Evolutionary conservation across 2,888 invertebrate species (phyloP).

Genomic region (Nomada flava): DNA sequence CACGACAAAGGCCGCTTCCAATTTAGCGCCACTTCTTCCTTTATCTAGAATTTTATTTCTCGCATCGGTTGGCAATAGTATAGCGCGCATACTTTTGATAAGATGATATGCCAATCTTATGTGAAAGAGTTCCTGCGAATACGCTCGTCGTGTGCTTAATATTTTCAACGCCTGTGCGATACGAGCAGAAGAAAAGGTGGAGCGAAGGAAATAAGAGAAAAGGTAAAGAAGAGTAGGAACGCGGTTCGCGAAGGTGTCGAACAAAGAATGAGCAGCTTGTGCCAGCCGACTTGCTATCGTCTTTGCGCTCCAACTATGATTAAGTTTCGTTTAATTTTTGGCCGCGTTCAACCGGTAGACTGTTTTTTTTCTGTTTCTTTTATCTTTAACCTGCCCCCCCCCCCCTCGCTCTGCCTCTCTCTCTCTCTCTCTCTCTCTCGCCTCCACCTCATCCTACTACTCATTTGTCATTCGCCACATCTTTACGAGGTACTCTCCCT

Average conservation of each 20-base stretch:
- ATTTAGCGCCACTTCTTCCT: constrained; percentile 78
- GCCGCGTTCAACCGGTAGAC: neutral
- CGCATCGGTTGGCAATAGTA: constrained; percentile 71
- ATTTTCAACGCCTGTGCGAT: neutral
- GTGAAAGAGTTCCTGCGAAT: constrained; percentile 30
- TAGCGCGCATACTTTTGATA: constrained; percentile 75
- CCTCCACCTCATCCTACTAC: neutral
- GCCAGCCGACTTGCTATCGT: neutral
- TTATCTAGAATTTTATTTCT: constrained; percentile 70
- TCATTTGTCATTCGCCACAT: too few species aligned
- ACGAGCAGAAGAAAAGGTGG: constrained; percentile 13
- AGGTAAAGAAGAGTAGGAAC: too few species aligned
- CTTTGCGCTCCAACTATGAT: neutral
- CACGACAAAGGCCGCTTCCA: constrained; percentile 80
- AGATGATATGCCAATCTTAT: constrained; percentile 80
- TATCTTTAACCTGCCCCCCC: neutral
- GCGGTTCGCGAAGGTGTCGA: constrained; percentile 1
- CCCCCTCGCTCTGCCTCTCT: too few species aligned
- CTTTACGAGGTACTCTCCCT: too few species aligned
- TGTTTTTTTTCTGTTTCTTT: neutral
- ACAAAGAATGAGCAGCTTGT: neutral
- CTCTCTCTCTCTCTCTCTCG: too few species aligned
- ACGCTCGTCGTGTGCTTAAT: neutral
- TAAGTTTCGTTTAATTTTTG: neutral
- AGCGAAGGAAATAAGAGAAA: too few species aligned